Conservation (phyloP, 2,113 vertebrate genomes). For the Pelecanoides urinatrix region DNA sequence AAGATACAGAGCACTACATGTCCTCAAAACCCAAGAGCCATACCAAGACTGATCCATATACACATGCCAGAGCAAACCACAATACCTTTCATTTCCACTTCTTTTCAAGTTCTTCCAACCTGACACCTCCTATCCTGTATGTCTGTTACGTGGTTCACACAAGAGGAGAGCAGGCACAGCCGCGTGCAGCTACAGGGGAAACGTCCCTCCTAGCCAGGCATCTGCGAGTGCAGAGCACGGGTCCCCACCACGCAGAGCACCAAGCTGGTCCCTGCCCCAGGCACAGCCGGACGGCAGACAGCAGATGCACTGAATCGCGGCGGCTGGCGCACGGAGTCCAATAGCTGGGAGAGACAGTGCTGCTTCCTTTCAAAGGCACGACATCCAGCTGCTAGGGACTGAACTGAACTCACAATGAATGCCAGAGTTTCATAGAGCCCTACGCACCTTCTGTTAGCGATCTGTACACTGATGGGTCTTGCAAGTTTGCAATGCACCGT, state of each 20-base stretch:
- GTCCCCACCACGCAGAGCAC: background rate
- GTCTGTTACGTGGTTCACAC: fast-evolving
- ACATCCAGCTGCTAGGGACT: background rate
- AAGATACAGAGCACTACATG: background rate
- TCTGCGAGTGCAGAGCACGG: fast-evolving
- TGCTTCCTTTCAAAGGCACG: background rate
- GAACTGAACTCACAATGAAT: fast-evolving
- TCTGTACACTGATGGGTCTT: fast-evolving
- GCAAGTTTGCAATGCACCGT: fast-evolving
- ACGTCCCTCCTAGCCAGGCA: background rate
- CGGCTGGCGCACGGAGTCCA: background rate
- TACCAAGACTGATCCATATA: fast-evolving
- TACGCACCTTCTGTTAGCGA: fast-evolving
- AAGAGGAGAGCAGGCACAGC: background rate
- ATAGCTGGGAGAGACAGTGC: fast-evolving
- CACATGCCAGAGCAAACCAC: background rate
- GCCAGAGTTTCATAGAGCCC: fast-evolving
- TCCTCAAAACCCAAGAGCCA: background rate
- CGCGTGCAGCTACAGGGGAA: background rate
- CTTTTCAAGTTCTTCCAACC: background rate
- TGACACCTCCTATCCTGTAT: background rate
- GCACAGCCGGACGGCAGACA: background rate
- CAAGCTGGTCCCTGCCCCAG: background rate
- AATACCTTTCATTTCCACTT: background rate
- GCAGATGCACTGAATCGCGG: background rate